A percentile compares a stretch with the other conserved stretches of the same genome.
These are phyloP conservation scores for Etheostoma perlongum DNA, from an alignment of 2,797 vertebrate species.

Conservation along the genomic window DNA sequence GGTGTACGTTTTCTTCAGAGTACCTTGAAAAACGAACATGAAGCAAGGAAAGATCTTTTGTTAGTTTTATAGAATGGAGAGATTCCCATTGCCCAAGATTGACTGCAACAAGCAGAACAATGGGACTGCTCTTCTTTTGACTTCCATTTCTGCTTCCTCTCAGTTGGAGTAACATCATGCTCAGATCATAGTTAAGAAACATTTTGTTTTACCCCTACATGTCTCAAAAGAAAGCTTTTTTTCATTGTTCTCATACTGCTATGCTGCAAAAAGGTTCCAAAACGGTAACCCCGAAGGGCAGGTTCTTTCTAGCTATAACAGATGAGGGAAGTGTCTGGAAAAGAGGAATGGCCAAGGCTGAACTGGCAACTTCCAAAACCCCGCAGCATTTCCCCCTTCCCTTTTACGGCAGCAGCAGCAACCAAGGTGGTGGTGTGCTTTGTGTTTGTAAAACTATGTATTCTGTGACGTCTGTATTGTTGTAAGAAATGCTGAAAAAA, in stretches of 20 bases:
- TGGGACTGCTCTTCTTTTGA: constrained; percentile 49
- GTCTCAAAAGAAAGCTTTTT: constrained; percentile 54
- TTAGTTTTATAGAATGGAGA: constrained; percentile 59
- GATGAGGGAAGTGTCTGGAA: constrained; percentile 43
- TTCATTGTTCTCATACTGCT: constrained; percentile 62
- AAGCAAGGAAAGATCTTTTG: constrained; percentile 57
- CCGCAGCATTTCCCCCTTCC: constrained; percentile 34
- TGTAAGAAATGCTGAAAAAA: constrained; percentile 84
- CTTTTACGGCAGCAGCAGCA: constrained; percentile 68
- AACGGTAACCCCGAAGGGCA: constrained; percentile 57
- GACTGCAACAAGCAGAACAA: constrained; percentile 49
- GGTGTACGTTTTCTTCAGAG: constrained; percentile 91
- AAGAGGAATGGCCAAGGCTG: constrained; percentile 54
- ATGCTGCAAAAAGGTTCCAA: constrained; percentile 56
- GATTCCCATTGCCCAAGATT: constrained; percentile 59
- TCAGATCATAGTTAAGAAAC: constrained; percentile 61
- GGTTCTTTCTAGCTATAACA: constrained; percentile 60
- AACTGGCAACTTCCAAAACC: constrained; percentile 62
- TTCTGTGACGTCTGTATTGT: constrained; percentile 89
- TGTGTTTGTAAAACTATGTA: constrained; percentile 91
- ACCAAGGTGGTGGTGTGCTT: constrained; percentile 85
- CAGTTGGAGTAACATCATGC: constrained; percentile 46
- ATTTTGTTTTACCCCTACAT: constrained; percentile 54
- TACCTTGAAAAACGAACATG: constrained; percentile 81
- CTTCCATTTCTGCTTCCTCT: constrained; percentile 49